Evolutionary conservation across 2,888 invertebrate genomes (phyloP), one percentile per base, ranked within the genome.

Genomic region (Plagiodera versicolora): DNA sequence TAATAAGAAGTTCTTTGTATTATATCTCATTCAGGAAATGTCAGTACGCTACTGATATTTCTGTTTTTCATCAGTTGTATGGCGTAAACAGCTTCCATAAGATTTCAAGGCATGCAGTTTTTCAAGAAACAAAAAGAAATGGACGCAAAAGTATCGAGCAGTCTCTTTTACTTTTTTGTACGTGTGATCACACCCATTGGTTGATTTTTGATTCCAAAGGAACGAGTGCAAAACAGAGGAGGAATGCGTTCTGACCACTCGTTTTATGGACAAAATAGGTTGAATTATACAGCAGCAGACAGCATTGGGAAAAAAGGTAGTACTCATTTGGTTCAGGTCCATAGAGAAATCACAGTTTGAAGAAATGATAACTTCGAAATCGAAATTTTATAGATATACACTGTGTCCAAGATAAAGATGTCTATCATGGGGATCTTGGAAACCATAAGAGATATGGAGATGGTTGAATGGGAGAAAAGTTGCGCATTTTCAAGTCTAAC

Each of bases 121-220:
- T 64, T 64, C 56, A 44, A 56, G 32, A 62, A 56, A 56, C 28
- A 48, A 62, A 56, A 56, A 49, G 30, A 68, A 67, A 70, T 66
- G 64, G 62, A 53, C 3, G 53, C 60, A 53, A 53, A 56, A 58
- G 65, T 66, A 47, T 64, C 49, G 65, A 48, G 65, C 66, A 64
- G 62, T 62, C 70, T 69, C 68, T 65, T 69, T 65, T 61, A 64
- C 67, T 70, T 67, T 67, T 64, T 66, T 70, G 65, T 67, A 66
- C 67, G 65, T 69, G 63, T 60, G 66, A 61, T 51, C 63, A 63
- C 63, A 52, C 56, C 60, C 63, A 72, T 70, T 72, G 70, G 72
- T 57, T 67, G 57, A 55, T 61, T 11, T 55, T 47, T 47, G 56
- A 61, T 56, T 61, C 53, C 32, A 49, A 56, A 45, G 50, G 50